Evolutionary conservation across 1,140 invertebrate species (phyloP).

Genomic region (Zaprionus vittiger): DNA sequence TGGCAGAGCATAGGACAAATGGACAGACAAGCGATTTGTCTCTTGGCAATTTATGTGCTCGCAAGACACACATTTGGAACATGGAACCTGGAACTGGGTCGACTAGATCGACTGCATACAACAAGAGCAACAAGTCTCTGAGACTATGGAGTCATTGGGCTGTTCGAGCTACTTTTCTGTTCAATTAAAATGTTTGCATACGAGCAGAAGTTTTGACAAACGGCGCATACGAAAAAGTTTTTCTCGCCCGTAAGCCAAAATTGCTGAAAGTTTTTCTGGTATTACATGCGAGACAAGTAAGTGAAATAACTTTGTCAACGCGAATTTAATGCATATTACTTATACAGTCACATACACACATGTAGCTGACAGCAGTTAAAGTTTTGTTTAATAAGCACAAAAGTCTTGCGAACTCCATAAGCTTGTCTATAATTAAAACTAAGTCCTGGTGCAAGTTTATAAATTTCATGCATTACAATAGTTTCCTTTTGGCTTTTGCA

Average conservation of each 20-base stretch:
- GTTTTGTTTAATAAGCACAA: slow-evolving; percentile 10
- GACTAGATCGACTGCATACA: slow-evolving; percentile 27
- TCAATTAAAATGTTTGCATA: slow-evolving; percentile 70
- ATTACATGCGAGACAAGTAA: slow-evolving; percentile 38
- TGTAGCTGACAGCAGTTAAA: slow-evolving; percentile 12
- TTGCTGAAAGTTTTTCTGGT: slow-evolving; percentile 26
- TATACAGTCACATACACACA: slow-evolving; percentile 15
- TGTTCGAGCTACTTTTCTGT: slow-evolving; percentile 47
- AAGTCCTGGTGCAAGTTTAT: background rate
- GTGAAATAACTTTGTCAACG: slow-evolving; percentile 45
- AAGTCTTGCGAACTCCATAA: slow-evolving; percentile 7
- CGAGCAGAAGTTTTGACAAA: slow-evolving; percentile 53
- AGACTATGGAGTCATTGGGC: slow-evolving; percentile 4
- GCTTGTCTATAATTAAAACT: slow-evolving; percentile 6
- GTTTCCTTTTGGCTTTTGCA: background rate
- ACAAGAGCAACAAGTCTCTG: slow-evolving; percentile 17
- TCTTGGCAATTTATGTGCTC: slow-evolving; percentile 60
- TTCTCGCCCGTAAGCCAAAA: slow-evolving; percentile 13
- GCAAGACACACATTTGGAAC: slow-evolving; percentile 18
- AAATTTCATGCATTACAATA: background rate
- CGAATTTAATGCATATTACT: slow-evolving; percentile 47
- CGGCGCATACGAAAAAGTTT: slow-evolving; percentile 46
- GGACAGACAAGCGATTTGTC: slow-evolving; percentile 74
- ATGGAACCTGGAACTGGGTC: slow-evolving; percentile 54
- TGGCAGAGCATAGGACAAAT: slow-evolving; percentile 62